Percentiles rank a stretch among this genome's conserved stretches.
These are phyloP conservation scores for Penaeus indicus DNA, from an alignment of 1,140 invertebrate genomes.

Conservation along the genomic window DNA sequence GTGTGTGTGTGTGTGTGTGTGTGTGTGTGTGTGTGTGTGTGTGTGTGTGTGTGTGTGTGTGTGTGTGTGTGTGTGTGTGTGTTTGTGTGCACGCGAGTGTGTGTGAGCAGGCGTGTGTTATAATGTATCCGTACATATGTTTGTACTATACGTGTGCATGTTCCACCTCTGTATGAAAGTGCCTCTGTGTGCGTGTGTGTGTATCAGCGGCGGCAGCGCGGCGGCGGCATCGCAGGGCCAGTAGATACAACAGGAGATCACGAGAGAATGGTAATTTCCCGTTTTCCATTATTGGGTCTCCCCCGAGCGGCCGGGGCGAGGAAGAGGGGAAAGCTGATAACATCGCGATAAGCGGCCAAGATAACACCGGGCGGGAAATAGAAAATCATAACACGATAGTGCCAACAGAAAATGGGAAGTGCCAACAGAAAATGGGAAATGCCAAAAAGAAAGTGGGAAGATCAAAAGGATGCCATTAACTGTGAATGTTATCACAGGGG, in stretches of 20 bases:
- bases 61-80: no score
- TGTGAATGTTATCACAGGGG: constrained; percentile 31
- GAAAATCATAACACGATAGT: constrained; percentile 48
- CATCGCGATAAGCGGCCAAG: constrained; percentile 34
- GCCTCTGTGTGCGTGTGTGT: neutral
- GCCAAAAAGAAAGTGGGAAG: constrained; percentile 29
- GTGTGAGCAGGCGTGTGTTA: no score
- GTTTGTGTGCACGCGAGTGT: no score
- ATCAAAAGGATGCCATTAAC: constrained; percentile 41
- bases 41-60: no score
- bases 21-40: no score
- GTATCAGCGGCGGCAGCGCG: neutral
- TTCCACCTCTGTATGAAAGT: no score
- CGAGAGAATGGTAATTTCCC: constrained; percentile 53
- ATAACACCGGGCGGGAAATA: constrained; percentile 39
- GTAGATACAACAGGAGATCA: constrained; percentile 40
- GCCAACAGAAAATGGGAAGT: constrained; percentile 9
- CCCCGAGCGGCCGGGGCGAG: constrained; percentile 15
- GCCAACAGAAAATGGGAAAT: constrained; percentile 26
- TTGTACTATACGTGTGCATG: no score
- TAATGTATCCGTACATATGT: no score
- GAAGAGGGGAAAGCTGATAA: constrained; percentile 26
- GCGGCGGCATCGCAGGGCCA: neutral
- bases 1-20: no score
- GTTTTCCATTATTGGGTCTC: constrained; percentile 41